Percentiles rank a stretch among this genome's conserved stretches.
Evolutionary conservation across 2,113 vertebrate genomes (phyloP).

Genomic region (Rattus norvegicus): DNA sequence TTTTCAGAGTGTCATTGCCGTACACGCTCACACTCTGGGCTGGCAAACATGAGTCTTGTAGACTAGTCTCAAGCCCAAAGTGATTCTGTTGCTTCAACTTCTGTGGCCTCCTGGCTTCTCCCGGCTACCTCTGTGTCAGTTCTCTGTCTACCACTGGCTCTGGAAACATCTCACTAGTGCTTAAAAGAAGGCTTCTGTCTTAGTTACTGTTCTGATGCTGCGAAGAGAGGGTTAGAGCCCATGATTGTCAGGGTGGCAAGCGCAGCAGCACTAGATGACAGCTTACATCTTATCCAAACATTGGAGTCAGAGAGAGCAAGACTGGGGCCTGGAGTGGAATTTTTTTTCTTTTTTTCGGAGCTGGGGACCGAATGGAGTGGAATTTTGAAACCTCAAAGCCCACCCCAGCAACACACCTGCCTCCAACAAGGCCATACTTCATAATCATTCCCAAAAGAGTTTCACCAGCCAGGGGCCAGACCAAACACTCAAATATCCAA

Average conservation of each 20-base stretch:
- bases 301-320: background rate
- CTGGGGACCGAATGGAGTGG: background rate
- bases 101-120: background rate
- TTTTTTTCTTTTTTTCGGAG: too few relatives aligned
- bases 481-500: background rate
- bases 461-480: background rate
- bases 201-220: background rate
- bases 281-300: background rate
- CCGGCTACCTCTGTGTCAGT: background rate
- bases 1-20: background rate
- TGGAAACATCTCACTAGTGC: background rate
- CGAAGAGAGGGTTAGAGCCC: background rate
- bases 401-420: background rate
- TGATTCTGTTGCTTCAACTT: too few relatives aligned
- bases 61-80: background rate
- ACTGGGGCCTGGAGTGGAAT: background rate
- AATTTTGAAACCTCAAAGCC: background rate
- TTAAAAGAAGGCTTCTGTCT: background rate
- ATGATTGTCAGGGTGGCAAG: background rate
- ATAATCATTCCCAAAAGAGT: background rate
- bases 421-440: background rate
- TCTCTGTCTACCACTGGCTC: background rate
- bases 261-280: background rate
- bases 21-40: background rate
- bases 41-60: background rate